Conservation (phyloP, 2,113 vertebrate species). For the Lophura nycthemera region DNA sequence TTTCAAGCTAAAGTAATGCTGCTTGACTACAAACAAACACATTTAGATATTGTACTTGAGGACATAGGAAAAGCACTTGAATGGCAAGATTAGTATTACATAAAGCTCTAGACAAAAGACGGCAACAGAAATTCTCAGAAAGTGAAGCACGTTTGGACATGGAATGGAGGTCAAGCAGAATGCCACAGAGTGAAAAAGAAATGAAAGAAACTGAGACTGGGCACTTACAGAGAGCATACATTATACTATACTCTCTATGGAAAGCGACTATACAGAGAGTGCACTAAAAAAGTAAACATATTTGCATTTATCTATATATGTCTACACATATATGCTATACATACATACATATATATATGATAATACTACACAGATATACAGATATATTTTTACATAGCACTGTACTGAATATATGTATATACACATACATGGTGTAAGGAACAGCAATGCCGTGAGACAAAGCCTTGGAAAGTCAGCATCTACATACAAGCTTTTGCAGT, state of each 20-base stretch:
- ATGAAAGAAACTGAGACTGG: not conserved
- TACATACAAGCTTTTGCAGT: not conserved
- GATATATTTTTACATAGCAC: too few species aligned
- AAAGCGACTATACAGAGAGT: not conserved
- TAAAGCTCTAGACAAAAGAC: not conserved
- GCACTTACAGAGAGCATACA: not conserved
- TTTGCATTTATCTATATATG: not conserved
- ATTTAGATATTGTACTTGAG: not conserved
- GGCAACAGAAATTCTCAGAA: not conserved
- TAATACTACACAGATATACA: too few species aligned
- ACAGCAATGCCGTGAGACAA: rapidly evolving
- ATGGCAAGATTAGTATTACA: rapidly evolving
- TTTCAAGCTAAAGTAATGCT: not conserved
- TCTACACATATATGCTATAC: not conserved
- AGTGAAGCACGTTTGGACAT: not conserved
- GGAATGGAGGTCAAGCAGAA: not conserved
- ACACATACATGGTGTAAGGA: not conserved
- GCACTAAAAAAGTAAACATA: not conserved
- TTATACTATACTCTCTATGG: not conserved
- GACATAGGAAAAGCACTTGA: not conserved
- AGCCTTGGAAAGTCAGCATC: not conserved
- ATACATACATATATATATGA: not conserved
- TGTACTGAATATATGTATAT: too few species aligned
- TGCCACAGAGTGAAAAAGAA: not conserved
- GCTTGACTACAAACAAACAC: not conserved